Evolutionary conservation across 2,888 invertebrate species (phyloP).

Genomic region (Carterocephalus palaemon): DNA sequence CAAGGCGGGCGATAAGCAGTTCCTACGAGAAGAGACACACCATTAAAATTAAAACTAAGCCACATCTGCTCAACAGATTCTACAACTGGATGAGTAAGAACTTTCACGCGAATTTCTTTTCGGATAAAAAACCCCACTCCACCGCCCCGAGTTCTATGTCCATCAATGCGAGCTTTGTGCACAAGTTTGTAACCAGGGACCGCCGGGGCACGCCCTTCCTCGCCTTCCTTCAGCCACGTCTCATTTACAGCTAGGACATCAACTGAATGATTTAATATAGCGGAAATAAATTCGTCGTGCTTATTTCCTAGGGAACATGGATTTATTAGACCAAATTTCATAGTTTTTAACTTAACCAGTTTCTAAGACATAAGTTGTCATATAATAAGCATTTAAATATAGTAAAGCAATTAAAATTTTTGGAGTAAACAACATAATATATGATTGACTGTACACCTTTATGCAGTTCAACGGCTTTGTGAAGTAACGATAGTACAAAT

Average conservation of each 20-base stretch:
- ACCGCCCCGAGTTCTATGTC: slow-evolving; percentile 2
- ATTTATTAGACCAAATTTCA: slow-evolving; percentile 2
- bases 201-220: slow-evolving; percentile 16
- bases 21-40: too few species aligned
- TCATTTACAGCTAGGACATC: slow-evolving; percentile 23
- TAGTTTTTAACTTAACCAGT: not conserved
- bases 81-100: not conserved
- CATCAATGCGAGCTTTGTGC: slow-evolving; percentile 4
- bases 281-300: slow-evolving; percentile 1
- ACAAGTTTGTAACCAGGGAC: slow-evolving; percentile 17
- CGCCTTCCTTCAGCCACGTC: slow-evolving; percentile 18
- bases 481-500: too few species aligned
- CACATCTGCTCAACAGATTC: not conserved
- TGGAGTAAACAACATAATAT: too few species aligned
- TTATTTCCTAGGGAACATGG: slow-evolving; percentile 9
- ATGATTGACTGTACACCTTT: too few species aligned
- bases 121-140: slow-evolving; percentile 13
- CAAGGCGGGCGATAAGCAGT: too few species aligned
- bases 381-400: too few species aligned
- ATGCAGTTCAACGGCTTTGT: too few species aligned
- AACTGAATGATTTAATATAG: not conserved
- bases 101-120: not conserved
- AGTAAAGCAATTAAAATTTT: too few species aligned
- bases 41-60: too few species aligned
- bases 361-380: not conserved